Evolutionary conservation across 2,113 vertebrate species (phyloP).

Genomic region (Mellivora capensis): DNA sequence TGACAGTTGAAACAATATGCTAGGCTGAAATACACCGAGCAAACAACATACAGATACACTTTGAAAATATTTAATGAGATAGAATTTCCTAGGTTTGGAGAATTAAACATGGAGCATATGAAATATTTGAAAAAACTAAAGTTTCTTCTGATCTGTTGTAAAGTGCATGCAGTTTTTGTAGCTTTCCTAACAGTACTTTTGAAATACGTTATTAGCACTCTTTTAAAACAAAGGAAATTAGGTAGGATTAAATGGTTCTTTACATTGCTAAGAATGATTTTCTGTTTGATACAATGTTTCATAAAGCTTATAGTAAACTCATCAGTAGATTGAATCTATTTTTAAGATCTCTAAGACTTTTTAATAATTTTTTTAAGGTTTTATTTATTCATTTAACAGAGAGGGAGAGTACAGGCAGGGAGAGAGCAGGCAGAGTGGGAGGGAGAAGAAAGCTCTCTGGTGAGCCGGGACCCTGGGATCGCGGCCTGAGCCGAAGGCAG

Average conservation of each 20-base stretch:
- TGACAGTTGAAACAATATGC: background rate
- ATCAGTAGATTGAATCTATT: background rate
- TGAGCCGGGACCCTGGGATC: too few species aligned
- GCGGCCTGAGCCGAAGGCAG: too few species aligned
- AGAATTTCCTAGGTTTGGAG: background rate
- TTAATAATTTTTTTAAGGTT: too few species aligned
- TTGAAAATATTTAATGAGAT: background rate
- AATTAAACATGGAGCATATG: background rate
- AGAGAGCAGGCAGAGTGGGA: too few species aligned
- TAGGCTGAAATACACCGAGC: background rate
- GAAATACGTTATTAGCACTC: background rate
- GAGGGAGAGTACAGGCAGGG: too few species aligned
- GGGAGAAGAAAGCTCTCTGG: too few species aligned
- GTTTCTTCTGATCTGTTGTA: background rate
- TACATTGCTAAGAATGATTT: slow-evolving; percentile 1
- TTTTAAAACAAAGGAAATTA: background rate
- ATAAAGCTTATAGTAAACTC: background rate
- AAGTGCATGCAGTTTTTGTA: background rate
- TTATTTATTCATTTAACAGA: too few species aligned
- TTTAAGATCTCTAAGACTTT: background rate
- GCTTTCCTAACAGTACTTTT: background rate
- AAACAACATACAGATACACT: background rate
- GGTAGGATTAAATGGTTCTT: background rate
- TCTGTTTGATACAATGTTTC: background rate
- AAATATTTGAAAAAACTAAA: background rate